Percentiles rank a stretch among this genome's conserved stretches.
Evolutionary conservation across 1,140 invertebrate genomes (phyloP).

Genomic region (Leptopilina clavipes): DNA sequence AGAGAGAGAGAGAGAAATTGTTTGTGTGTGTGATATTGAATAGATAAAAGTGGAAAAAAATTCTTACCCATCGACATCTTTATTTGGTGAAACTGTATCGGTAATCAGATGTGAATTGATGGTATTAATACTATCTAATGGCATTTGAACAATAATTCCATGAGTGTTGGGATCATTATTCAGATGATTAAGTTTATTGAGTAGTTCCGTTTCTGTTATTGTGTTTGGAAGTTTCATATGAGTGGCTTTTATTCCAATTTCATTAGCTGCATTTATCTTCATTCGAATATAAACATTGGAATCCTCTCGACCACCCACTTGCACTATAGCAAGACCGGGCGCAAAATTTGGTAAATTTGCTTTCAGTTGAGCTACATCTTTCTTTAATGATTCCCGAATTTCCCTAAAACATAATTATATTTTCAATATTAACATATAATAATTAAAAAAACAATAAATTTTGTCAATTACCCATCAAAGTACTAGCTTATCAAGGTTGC

Average conservation of each 20-base stretch:
- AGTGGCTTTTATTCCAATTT: constrained; percentile 91
- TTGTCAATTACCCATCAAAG: too few species aligned
- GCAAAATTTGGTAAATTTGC: constrained; percentile 78
- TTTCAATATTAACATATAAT: too few species aligned
- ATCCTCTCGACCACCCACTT: constrained; percentile 95
- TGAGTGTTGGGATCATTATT: constrained; percentile 91
- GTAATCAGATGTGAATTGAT: constrained; percentile 93
- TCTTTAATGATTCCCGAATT: constrained; percentile 81
- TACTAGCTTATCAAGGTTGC: too few species aligned
- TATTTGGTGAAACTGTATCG: constrained; percentile 87
- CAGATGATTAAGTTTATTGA: constrained; percentile 83
- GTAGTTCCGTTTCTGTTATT: constrained; percentile 88
- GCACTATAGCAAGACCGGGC: constrained; percentile 88
- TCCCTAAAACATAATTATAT: constrained; percentile 77
- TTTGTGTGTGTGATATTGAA: too few species aligned
- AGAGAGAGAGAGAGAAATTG: too few species aligned
- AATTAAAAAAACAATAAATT: too few species aligned
- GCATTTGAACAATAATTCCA: constrained; percentile 99
- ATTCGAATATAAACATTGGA: constrained; percentile 99
- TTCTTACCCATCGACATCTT: constrained; percentile 96
- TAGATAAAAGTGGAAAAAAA: background rate
- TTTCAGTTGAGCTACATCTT: constrained; percentile 80
- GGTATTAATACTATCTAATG: constrained; percentile 86
- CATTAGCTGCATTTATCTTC: constrained; percentile 94
- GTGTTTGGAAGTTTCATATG: constrained; percentile 89